Evolutionary conservation across 1,140 invertebrate species (phyloP).

Genomic region (Periplaneta americana): DNA sequence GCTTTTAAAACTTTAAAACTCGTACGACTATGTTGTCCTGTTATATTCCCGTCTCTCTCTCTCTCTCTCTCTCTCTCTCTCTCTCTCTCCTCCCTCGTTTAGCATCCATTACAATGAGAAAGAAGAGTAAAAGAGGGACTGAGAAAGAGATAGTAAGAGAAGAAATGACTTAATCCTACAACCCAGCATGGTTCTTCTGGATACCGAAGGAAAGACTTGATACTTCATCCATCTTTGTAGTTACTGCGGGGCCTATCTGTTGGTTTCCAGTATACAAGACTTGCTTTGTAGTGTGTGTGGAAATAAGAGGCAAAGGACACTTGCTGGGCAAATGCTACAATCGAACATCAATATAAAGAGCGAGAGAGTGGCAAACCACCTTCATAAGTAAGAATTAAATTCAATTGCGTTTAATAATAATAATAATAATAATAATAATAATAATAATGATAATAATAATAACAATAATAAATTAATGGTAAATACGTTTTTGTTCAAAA

Average conservation of each 20-base stretch:
- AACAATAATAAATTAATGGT: too few relatives aligned
- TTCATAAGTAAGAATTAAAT: too few relatives aligned
- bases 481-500: too few relatives aligned
- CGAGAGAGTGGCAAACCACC: too few relatives aligned
- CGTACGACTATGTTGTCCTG: background rate
- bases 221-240: background rate
- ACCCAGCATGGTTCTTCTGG: background rate
- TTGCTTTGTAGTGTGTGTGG: background rate
- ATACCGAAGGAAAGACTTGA: background rate
- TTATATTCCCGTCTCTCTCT: background rate
- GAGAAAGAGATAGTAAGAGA: background rate
- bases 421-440: too few relatives aligned
- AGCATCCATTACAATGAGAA: background rate
- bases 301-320: background rate
- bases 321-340: too few relatives aligned
- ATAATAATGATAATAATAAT: too few relatives aligned
- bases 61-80: slow-evolving; percentile 8
- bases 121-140: background rate
- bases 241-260: background rate
- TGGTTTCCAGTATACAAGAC: background rate
- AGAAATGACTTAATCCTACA: background rate
- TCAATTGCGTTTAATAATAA: too few relatives aligned
- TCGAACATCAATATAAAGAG: background rate
- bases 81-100: background rate
- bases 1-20: background rate